Conservation (phyloP, 2,797 vertebrate species). For the Cynopterus sphinx region DNA sequence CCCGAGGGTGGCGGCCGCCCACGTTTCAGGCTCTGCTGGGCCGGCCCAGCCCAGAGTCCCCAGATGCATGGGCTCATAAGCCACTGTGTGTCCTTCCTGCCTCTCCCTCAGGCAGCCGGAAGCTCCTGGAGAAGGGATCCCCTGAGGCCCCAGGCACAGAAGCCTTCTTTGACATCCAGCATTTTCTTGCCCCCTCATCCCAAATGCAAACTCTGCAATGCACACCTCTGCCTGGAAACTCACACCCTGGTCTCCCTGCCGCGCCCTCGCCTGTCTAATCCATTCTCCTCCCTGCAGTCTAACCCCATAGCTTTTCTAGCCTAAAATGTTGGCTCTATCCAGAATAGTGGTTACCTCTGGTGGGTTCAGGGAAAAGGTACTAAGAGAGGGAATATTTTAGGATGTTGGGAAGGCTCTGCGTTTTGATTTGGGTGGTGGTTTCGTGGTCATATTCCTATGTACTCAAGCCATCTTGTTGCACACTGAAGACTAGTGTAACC, state of each 20-base stretch:
- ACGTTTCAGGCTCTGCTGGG: neutral
- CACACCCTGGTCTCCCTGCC: too few relatives aligned
- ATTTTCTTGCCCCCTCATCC: neutral
- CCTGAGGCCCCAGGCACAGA: neutral
- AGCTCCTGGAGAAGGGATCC: neutral
- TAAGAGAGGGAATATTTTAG: neutral
- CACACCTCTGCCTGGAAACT: neutral
- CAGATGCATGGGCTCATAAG: rapidly evolving
- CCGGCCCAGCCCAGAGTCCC: neutral
- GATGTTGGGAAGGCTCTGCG: neutral
- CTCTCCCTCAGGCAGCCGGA: neutral
- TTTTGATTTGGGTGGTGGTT: neutral
- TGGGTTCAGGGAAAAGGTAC: too few relatives aligned
- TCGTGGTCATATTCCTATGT: rapidly evolving
- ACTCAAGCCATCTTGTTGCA: neutral
- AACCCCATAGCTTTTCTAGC: neutral
- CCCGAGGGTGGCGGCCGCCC: slow-evolving; percentile 36
- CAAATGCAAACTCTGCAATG: neutral
- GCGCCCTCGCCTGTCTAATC: too few relatives aligned
- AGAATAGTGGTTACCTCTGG: neutral
- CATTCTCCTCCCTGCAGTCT: neutral
- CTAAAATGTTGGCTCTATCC: neutral
- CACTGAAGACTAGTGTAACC: neutral
- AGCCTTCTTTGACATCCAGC: neutral
- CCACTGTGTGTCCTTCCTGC: rapidly evolving